phyloP scores from a whole-genome alignment of 2,888 invertebrate genomes.

The Drosophila atripex region DNA sequence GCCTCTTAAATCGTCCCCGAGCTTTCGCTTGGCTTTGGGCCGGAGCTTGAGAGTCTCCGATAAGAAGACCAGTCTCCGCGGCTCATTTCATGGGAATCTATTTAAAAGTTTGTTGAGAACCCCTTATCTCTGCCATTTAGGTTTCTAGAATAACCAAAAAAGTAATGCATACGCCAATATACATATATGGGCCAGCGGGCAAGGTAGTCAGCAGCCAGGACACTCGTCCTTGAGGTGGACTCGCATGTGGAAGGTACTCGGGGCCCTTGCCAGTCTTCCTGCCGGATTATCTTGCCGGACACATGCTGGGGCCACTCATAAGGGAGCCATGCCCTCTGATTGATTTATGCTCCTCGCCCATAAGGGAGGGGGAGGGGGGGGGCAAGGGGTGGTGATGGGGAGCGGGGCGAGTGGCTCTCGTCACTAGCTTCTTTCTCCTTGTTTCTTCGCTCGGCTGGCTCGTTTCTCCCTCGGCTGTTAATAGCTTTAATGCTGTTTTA shows the following conservation, averaged over 20 bases:
- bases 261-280: conserved; percentile 26
- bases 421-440: conserved; percentile 17
- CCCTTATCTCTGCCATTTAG: too few relatives aligned
- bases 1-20: too few relatives aligned
- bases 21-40: too few relatives aligned
- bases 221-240: conserved; percentile 19
- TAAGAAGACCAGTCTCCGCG: too few relatives aligned
- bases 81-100: too few relatives aligned
- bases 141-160: too few relatives aligned
- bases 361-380: not conserved
- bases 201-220: too few relatives aligned
- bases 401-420: conserved; percentile 15
- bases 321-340: conserved; percentile 64
- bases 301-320: conserved; percentile 49
- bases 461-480: conserved; percentile 59
- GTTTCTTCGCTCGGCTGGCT: conserved; percentile 10
- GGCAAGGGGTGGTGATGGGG: not conserved
- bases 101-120: too few relatives aligned
- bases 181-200: too few relatives aligned
- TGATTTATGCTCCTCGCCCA: conserved; percentile 68
- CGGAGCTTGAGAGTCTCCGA: too few relatives aligned
- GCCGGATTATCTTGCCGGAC: conserved; percentile 47
- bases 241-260: conserved; percentile 3
- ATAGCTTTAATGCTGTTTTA: conserved; percentile 77
- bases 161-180: too few relatives aligned